Evolutionary conservation across 2,113 vertebrate genomes (phyloP).

Genomic region (Pimephales promelas): DNA sequence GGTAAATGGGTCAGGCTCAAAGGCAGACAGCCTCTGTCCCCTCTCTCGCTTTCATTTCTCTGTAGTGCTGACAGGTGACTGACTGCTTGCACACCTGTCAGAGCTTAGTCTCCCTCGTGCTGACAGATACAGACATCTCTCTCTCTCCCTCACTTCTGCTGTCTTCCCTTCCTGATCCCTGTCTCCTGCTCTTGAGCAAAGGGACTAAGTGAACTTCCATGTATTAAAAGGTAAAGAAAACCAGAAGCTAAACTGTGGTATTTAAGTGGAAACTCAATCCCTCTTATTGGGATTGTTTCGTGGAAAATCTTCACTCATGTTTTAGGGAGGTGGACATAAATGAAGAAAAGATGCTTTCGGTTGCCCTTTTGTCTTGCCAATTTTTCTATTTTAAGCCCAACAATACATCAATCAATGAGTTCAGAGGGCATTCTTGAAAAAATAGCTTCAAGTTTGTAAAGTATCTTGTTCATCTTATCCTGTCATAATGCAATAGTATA

Average conservation of each 20-base stretch:
- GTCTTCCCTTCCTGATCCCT: not conserved
- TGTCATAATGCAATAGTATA: not conserved
- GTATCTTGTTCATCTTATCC: not conserved
- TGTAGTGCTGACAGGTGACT: constrained; percentile 31
- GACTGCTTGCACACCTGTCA: constrained; percentile 35
- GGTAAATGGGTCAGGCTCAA: constrained; percentile 61
- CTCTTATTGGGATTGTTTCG: not conserved
- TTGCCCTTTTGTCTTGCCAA: not conserved
- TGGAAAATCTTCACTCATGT: constrained; percentile 4
- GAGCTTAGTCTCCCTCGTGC: not conserved
- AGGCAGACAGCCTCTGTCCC: constrained; percentile 60
- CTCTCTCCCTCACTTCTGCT: not conserved
- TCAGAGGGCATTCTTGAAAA: not conserved
- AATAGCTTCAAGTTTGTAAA: not conserved
- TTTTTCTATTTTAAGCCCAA: not conserved
- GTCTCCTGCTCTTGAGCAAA: constrained; percentile 26
- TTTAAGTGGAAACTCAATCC: constrained; percentile 3
- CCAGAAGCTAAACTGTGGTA: constrained; percentile 6
- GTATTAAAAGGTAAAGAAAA: constrained; percentile 15
- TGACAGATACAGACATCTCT: constrained; percentile 47
- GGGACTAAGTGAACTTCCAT: constrained; percentile 16
- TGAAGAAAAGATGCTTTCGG: not conserved
- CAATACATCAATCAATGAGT: not conserved
- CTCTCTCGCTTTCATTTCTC: constrained; percentile 53
- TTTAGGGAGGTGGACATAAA: not conserved